phyloP scores from a whole-genome alignment of 2,888 invertebrate species.

The Ptilodon capucinus region DNA sequence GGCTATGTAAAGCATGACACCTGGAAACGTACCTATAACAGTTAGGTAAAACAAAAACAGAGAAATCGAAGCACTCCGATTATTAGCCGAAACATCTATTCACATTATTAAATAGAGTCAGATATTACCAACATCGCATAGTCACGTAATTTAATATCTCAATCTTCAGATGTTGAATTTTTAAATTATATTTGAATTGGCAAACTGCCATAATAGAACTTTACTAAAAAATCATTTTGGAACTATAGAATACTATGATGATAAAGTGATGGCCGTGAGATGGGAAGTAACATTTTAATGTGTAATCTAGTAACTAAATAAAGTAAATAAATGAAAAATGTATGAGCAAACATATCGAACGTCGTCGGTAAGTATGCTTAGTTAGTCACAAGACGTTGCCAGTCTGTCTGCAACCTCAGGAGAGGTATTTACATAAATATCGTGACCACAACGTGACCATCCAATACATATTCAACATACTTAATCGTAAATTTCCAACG shows the following conservation, averaged over 20 bases:
- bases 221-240: background rate
- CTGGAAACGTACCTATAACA: background rate
- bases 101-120: background rate
- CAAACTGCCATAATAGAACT: conserved; percentile 3
- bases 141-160: conserved; percentile 14
- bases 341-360: conserved; percentile 17
- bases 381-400: conserved; percentile 55
- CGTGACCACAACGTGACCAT: conserved; percentile 58
- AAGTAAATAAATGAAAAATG: background rate
- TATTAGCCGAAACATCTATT: background rate
- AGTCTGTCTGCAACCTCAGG: conserved; percentile 67
- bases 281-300: too few species aligned
- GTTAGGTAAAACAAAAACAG: conserved; percentile 2
- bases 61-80: conserved; percentile 2
- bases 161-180: conserved; percentile 2
- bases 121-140: conserved; percentile 6
- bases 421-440: conserved; percentile 61
- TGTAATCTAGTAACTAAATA: background rate
- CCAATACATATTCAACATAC: conserved; percentile 55
- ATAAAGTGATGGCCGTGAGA: too few species aligned
- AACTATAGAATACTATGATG: background rate
- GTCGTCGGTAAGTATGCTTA: too few species aligned
- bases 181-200: conserved; percentile 7
- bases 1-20: conserved; percentile 1
- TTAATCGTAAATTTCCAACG: conserved; percentile 63